Evolutionary conservation across 2,113 vertebrate genomes (phyloP).

Genomic region (Tor tambroides): DNA sequence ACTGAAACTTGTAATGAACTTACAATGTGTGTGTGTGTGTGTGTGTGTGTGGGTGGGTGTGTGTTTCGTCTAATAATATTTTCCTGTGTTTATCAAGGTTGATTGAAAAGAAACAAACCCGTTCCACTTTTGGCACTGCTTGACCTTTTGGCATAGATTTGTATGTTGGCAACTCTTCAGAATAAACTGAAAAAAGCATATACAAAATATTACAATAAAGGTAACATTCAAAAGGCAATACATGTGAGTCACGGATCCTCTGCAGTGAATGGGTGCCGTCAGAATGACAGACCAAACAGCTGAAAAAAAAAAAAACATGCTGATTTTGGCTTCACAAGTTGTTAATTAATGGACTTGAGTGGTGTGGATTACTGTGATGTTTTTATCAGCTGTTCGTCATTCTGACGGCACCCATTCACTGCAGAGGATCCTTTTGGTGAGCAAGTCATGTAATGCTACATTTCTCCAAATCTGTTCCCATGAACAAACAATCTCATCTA

Average conservation of each 20-base stretch:
- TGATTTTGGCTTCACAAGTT: too few species aligned
- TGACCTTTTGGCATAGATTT: conserved; percentile 60
- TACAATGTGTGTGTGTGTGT: background rate
- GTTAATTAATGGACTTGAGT: too few species aligned
- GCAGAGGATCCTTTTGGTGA: background rate
- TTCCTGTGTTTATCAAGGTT: background rate
- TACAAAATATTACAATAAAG: background rate
- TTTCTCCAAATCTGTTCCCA: background rate
- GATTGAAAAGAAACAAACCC: conserved; percentile 65
- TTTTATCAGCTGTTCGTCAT: background rate
- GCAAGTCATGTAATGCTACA: background rate
- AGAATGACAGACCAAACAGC: too few species aligned
- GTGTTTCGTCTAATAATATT: background rate
- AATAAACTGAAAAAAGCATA: conserved; percentile 65
- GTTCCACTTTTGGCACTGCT: conserved; percentile 45
- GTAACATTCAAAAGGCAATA: background rate
- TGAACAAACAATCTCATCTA: background rate
- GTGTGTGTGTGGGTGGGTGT: background rate
- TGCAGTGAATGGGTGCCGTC: background rate
- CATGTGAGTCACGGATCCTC: background rate
- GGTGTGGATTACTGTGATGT: background rate
- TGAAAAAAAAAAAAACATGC: too few species aligned
- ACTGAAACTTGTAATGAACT: background rate
- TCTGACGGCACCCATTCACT: background rate
- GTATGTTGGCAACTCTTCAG: conserved; percentile 72